Evolutionary conservation across 1,140 invertebrate genomes (phyloP).

Genomic region (Macrotrachela quadricornifera): DNA sequence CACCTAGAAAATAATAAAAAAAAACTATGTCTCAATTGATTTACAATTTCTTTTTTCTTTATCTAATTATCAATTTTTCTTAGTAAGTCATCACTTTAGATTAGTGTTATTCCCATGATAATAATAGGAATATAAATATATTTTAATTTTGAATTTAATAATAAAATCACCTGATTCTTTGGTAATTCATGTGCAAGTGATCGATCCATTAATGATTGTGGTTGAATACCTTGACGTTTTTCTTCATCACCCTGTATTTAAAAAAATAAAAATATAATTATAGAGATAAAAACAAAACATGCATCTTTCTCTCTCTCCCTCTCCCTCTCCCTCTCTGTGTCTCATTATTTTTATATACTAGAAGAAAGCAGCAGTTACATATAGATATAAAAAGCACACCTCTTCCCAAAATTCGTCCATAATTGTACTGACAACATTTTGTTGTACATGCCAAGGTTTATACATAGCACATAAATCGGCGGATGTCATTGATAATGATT

Average conservation of each 20-base stretch:
- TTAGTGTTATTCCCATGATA: no score
- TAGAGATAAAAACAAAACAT: no score
- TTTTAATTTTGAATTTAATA: no score
- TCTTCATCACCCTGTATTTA: constrained; percentile 44
- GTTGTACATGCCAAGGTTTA: constrained; percentile 56
- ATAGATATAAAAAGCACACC: constrained; percentile 12
- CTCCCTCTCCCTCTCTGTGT: no score
- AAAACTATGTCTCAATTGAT: no score
- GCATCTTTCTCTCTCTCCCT: no score
- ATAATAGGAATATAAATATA: no score
- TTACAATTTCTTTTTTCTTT: no score
- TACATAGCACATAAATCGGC: constrained; percentile 56
- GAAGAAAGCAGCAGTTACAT: background rate
- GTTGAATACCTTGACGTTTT: constrained; percentile 40
- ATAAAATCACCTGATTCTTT: constrained; percentile 41
- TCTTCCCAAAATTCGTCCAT: constrained; percentile 68
- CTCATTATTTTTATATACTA: background rate
- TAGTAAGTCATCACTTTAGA: no score
- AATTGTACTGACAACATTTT: constrained; percentile 53
- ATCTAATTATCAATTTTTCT: no score
- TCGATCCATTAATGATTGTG: constrained; percentile 63
- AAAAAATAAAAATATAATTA: background rate
- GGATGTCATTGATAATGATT: constrained; percentile 56
- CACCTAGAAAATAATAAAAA: constrained; percentile 37
- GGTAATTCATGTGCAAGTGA: constrained; percentile 47